These are phyloP conservation scores for Camptogramma bilineatum DNA, from an alignment of 2,888 invertebrate genomes.

Conservation along the genomic window DNA sequence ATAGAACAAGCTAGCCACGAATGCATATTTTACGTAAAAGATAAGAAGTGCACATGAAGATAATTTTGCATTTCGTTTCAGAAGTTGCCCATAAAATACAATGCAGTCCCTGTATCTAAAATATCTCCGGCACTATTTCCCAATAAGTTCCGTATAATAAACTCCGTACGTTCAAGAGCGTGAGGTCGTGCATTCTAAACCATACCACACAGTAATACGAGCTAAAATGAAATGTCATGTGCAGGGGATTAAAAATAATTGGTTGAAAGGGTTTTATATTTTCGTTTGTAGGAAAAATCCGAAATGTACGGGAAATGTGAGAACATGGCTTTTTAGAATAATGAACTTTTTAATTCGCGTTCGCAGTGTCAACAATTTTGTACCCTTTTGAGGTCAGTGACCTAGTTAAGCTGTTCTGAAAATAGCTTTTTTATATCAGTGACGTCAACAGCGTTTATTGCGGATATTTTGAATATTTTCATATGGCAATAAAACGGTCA, in stretches of 20 bases:
- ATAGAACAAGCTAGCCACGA: too few relatives aligned
- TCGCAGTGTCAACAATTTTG: not conserved
- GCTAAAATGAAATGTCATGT: conserved; percentile 16
- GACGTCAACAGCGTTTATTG: not conserved
- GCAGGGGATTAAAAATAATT: conserved; percentile 2
- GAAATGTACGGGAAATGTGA: not conserved
- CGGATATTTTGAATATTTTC: too few relatives aligned
- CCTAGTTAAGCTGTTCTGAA: not conserved
- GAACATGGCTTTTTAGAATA: not conserved
- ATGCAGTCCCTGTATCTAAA: conserved; percentile 24
- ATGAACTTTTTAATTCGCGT: not conserved
- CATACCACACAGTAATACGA: conserved; percentile 24
- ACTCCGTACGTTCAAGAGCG: conserved; percentile 60
- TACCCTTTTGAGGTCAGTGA: not conserved
- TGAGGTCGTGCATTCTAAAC: conserved; percentile 34
- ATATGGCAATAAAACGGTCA: too few relatives aligned
- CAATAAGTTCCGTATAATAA: conserved; percentile 70
- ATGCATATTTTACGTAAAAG: not conserved
- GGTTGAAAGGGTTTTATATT: conserved; percentile 1
- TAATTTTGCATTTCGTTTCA: not conserved
- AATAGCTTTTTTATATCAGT: not conserved
- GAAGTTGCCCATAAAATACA: conserved; percentile 18
- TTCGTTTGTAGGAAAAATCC: not conserved
- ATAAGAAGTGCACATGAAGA: not conserved
- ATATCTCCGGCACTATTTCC: conserved; percentile 53